Evolutionary conservation across 2,113 vertebrate genomes (phyloP).

Genomic region (Nicator chloris): DNA sequence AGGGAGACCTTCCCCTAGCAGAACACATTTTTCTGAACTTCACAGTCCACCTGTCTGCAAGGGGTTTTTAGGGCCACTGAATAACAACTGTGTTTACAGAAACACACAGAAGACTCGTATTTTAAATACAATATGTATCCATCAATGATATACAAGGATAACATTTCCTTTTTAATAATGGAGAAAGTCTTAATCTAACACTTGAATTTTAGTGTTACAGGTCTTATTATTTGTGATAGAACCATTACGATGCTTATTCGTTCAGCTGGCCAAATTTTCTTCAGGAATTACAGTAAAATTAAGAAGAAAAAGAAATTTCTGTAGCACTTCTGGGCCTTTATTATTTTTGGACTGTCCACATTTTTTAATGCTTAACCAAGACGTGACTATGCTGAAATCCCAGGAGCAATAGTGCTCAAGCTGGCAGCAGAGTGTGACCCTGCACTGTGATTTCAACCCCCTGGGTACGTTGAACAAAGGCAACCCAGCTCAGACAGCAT

Average conservation of each 20-base stretch:
- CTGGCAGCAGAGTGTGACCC: not conserved
- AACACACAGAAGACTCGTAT: not conserved
- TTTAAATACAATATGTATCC: not conserved
- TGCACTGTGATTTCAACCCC: not conserved
- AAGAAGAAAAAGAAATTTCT: not conserved
- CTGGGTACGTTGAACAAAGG: not conserved
- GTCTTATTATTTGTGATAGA: not conserved
- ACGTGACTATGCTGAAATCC: not conserved
- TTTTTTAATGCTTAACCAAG: not conserved
- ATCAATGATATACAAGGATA: not conserved
- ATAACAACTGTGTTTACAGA: not conserved
- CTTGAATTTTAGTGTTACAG: not conserved
- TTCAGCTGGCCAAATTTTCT: not conserved
- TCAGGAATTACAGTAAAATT: not conserved
- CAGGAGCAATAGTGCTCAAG: not conserved
- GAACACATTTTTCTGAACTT: not conserved
- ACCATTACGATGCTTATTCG: not conserved
- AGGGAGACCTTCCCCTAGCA: not conserved
- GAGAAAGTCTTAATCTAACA: not conserved
- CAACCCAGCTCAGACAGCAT: not conserved
- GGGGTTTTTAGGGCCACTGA: not conserved
- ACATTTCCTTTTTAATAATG: not conserved
- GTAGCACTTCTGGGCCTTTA: not conserved
- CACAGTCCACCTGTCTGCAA: not conserved
- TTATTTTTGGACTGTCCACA: not conserved